Evolutionary conservation across 2,113 vertebrate species (phyloP).

Genomic region (Acanthisitta chloris): DNA sequence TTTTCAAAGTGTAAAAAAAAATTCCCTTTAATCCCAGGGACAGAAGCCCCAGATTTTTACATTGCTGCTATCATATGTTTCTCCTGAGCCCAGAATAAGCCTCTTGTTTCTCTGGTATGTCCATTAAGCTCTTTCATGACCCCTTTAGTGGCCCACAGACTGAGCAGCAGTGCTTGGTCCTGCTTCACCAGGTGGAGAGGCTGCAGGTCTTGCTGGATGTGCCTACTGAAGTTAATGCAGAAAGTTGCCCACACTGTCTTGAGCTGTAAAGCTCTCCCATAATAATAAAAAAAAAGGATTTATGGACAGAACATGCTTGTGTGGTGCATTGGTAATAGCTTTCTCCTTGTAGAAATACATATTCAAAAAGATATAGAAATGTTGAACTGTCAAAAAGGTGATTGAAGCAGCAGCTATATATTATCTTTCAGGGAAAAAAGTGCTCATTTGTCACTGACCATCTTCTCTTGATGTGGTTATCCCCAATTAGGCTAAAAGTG

Average conservation of each 20-base stretch:
- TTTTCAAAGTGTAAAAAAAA: neutral
- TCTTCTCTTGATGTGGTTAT: conserved; percentile 32
- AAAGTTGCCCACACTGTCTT: neutral
- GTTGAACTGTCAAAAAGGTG: conserved; percentile 28
- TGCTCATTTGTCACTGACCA: conserved; percentile 6
- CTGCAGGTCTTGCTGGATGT: neutral
- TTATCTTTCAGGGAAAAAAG: conserved; percentile 24
- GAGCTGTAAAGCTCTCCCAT: neutral
- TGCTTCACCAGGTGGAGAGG: neutral
- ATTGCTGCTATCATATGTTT: neutral
- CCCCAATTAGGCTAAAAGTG: conserved; percentile 43
- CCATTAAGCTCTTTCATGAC: neutral
- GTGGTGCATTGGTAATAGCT: neutral
- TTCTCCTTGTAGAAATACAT: conserved; percentile 5
- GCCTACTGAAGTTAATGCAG: neutral
- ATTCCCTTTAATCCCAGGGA: neutral
- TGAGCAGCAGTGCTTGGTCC: neutral
- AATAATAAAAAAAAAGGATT: neutral
- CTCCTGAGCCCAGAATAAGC: neutral
- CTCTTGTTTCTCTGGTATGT: neutral
- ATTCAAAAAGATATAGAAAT: conserved; percentile 10
- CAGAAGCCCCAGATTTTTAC: neutral
- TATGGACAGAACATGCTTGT: neutral
- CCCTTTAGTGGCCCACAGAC: neutral
- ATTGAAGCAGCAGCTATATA: conserved; percentile 38